Evolutionary conservation across 2,113 vertebrate species (phyloP).

Genomic region (Cyrtonyx montezumae): DNA sequence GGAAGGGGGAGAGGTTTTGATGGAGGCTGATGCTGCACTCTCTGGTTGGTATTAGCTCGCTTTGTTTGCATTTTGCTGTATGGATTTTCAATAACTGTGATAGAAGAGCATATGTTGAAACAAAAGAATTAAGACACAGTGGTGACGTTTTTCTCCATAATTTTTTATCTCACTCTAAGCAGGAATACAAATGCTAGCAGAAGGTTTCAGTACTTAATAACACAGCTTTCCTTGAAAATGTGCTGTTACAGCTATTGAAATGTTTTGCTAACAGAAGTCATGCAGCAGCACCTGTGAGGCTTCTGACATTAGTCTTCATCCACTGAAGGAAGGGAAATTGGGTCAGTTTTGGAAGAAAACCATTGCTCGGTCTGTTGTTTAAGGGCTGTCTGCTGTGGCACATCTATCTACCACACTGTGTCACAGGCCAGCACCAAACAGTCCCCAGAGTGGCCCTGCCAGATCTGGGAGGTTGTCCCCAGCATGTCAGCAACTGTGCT

Average conservation of each 20-base stretch:
- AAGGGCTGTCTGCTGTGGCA: neutral
- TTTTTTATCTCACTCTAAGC: neutral
- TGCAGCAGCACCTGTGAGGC: neutral
- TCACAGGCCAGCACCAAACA: neutral
- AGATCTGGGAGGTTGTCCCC: neutral
- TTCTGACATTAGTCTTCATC: neutral
- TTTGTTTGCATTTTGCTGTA: neutral
- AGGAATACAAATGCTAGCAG: neutral
- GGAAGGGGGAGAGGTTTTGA: rapidly evolving
- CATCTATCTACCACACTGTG: neutral
- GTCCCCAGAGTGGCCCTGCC: neutral
- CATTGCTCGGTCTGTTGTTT: neutral
- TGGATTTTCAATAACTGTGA: neutral
- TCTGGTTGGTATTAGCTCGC: neutral
- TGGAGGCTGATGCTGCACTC: neutral
- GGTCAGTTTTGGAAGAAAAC: neutral
- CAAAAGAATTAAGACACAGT: neutral
- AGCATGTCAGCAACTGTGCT: neutral
- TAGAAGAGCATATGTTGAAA: neutral
- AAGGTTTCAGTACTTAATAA: neutral
- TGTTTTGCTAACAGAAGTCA: neutral
- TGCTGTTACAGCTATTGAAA: neutral
- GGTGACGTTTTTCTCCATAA: conserved; percentile 5
- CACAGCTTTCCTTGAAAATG: neutral
- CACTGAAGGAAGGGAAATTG: neutral